Conservation (phyloP, 2,113 vertebrate genomes). For the Gymnorhina tibicen region DNA sequence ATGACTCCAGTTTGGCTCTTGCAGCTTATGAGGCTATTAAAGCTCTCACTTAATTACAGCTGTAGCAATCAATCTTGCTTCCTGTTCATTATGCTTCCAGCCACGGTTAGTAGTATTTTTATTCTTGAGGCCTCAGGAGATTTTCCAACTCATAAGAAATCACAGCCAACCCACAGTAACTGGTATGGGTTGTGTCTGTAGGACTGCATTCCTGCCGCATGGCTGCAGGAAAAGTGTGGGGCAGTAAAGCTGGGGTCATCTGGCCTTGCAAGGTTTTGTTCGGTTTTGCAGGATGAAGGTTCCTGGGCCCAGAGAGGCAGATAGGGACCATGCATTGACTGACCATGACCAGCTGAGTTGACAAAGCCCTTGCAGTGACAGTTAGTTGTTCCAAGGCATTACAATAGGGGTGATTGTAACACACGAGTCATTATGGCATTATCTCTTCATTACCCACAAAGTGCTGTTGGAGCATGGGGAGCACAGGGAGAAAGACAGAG, state of each 20-base stretch:
- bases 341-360: background rate
- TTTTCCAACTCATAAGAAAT: background rate
- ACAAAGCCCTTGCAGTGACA: background rate
- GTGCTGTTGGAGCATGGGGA: background rate
- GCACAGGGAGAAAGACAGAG: background rate
- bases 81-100: background rate
- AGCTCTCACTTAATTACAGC: constrained; percentile 36
- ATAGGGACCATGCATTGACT: background rate
- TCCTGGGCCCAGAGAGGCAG: background rate
- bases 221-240: background rate
- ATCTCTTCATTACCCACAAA: constrained; percentile 4
- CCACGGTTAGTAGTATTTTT: constrained; percentile 9
- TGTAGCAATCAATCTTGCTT: constrained; percentile 20
- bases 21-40: background rate
- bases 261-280: background rate
- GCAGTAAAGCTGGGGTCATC: background rate
- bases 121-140: background rate
- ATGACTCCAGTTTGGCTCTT: background rate
- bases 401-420: background rate
- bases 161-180: background rate
- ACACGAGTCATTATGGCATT: background rate
- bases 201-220: background rate
- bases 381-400: background rate
- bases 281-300: background rate
- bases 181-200: background rate